Conservation (phyloP, 2,113 vertebrate species). For the Perca fluviatilis region DNA sequence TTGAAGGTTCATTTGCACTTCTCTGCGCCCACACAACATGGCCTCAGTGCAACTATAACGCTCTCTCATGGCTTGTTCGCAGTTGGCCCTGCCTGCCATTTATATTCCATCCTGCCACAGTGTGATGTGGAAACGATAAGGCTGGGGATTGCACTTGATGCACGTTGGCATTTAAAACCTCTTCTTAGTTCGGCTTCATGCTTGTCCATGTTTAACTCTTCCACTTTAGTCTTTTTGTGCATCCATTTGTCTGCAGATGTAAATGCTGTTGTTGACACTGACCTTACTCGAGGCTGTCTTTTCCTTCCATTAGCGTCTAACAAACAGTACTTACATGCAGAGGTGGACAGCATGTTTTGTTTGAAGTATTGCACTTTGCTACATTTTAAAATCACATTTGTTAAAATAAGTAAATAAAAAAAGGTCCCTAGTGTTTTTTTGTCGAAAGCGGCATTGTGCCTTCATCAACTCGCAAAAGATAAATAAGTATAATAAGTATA, state of each 20-base stretch:
- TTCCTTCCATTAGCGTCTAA: conserved; percentile 14
- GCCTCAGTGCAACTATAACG: conserved; percentile 14
- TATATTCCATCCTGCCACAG: not conserved
- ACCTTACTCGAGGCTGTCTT: not conserved
- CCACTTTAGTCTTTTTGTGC: not conserved
- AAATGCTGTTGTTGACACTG: conserved; percentile 12
- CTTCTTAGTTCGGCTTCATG: not conserved
- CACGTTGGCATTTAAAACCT: conserved; percentile 10
- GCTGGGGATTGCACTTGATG: not conserved
- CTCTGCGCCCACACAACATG: conserved; percentile 58
- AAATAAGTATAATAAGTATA: too few relatives aligned
- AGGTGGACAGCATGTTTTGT: too few relatives aligned
- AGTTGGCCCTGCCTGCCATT: conserved; percentile 9
- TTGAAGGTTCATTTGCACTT: conserved; percentile 43
- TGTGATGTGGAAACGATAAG: conserved; percentile 21
- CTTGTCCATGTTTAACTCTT: not conserved
- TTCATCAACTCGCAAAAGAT: too few relatives aligned
- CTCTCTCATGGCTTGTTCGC: conserved; percentile 47
- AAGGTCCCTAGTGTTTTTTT: too few relatives aligned
- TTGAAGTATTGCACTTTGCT: too few relatives aligned
- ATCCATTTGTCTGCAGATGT: conserved; percentile 2
- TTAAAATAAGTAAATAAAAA: too few relatives aligned
- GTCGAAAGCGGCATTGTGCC: too few relatives aligned
- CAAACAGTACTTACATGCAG: not conserved
- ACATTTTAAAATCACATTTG: too few relatives aligned